These are phyloP conservation scores for Pandemis heparana DNA, from an alignment of 2,888 invertebrate genomes.

Conservation along the genomic window DNA sequence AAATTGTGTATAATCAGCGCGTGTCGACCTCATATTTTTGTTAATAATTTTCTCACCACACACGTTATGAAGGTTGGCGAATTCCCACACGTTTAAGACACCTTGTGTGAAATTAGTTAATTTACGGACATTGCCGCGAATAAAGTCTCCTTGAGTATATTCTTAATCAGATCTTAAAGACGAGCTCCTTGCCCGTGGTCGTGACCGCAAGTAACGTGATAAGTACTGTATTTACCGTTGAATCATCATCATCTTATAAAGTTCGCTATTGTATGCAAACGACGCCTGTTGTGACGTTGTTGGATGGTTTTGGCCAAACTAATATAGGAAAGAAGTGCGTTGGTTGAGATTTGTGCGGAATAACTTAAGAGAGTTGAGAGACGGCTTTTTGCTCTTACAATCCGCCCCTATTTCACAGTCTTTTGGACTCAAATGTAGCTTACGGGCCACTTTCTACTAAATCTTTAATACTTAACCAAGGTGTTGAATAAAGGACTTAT, in stretches of 20 bases:
- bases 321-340: slow-evolving; percentile 23
- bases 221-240: slow-evolving; percentile 49
- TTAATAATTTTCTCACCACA: slow-evolving; percentile 30
- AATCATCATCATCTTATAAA: slow-evolving; percentile 53
- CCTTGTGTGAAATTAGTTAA: slow-evolving; percentile 20
- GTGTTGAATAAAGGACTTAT: too few relatives aligned
- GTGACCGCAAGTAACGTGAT: slow-evolving; percentile 38
- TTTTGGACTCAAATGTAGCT: too few relatives aligned
- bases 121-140: slow-evolving; percentile 29
- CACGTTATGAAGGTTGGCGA: slow-evolving; percentile 13
- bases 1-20: not conserved
- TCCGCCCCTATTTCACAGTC: too few relatives aligned
- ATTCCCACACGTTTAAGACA: slow-evolving; percentile 33
- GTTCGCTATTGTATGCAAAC: slow-evolving; percentile 55
- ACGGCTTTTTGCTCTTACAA: not conserved
- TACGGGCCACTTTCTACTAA: too few relatives aligned
- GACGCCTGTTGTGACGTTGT: slow-evolving; percentile 46
- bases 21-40: slow-evolving; percentile 7
- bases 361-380: not conserved
- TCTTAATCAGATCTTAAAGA: slow-evolving; percentile 15
- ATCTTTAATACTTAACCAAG: too few relatives aligned
- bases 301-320: slow-evolving; percentile 48
- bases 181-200: slow-evolving; percentile 31
- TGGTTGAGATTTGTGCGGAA: not conserved
- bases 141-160: slow-evolving; percentile 8